These are phyloP conservation scores for Thumatha senex DNA, from an alignment of 2,888 invertebrate genomes.

Conservation along the genomic window DNA sequence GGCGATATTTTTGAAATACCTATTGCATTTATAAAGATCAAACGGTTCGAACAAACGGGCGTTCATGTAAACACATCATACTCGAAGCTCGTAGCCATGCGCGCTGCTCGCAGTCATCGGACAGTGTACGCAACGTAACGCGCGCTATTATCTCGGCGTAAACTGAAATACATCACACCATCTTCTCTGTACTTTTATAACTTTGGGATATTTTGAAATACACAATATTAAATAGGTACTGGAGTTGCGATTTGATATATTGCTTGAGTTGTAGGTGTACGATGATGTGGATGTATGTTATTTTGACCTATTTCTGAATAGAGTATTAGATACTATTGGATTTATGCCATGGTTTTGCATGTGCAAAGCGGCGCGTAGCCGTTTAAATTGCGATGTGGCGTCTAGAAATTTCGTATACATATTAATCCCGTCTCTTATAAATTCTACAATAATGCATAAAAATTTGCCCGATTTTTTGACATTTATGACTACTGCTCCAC, in stretches of 20 bases:
- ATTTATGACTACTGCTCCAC: too few species aligned
- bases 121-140: slow-evolving; percentile 49
- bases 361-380: neutral
- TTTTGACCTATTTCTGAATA: neutral
- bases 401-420: neutral
- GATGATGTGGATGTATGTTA: too few species aligned
- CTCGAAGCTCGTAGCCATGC: slow-evolving; percentile 27
- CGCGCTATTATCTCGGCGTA: slow-evolving; percentile 49
- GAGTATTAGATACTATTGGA: neutral
- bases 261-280: neutral
- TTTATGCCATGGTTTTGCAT: neutral
- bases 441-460: too few species aligned
- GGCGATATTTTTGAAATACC: slow-evolving; percentile 79
- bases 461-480: too few species aligned
- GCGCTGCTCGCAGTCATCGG: slow-evolving; percentile 25
- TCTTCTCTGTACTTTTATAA: slow-evolving; percentile 36
- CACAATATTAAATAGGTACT: neutral
- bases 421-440: too few species aligned
- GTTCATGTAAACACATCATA: slow-evolving; percentile 78
- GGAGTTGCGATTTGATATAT: neutral
- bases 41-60: slow-evolving; percentile 76
- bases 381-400: too few species aligned
- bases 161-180: slow-evolving; percentile 40
- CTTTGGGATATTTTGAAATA: slow-evolving; percentile 33
- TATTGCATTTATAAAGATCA: slow-evolving; percentile 83